These are phyloP conservation scores for Coelogynopora nodosa DNA, from an alignment of 2,888 invertebrate genomes.

Conservation along the genomic window DNA sequence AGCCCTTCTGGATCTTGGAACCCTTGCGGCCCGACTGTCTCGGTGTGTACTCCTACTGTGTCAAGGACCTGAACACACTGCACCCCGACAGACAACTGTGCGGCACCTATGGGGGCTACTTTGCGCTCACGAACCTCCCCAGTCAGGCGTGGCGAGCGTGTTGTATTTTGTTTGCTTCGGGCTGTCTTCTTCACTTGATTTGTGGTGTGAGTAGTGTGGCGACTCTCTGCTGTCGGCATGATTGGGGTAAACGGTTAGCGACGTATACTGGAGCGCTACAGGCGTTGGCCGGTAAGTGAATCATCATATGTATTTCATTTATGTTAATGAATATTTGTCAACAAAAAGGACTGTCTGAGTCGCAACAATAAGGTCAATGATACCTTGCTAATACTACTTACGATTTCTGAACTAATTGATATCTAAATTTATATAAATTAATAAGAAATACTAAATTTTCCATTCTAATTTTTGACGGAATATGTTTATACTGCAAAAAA, in stretches of 20 bases:
- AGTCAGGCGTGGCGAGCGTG: slow-evolving; percentile 57
- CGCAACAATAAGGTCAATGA: too few species aligned
- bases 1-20: slow-evolving; percentile 52
- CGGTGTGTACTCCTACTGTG: slow-evolving; percentile 44
- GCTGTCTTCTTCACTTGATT: slow-evolving; percentile 55
- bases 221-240: slow-evolving; percentile 52
- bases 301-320: too few species aligned
- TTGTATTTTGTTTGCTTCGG: slow-evolving; percentile 57
- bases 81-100: slow-evolving; percentile 48
- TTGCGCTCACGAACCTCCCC: slow-evolving; percentile 53
- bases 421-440: too few species aligned
- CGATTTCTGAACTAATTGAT: too few species aligned
- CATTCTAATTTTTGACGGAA: background rate
- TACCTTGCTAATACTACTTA: too few species aligned
- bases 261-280: slow-evolving; percentile 55
- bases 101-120: slow-evolving; percentile 54
- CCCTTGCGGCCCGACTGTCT: slow-evolving; percentile 40
- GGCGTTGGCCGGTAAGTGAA: slow-evolving; percentile 56
- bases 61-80: background rate
- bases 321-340: too few species aligned
- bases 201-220: slow-evolving; percentile 54
- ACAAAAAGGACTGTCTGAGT: too few species aligned
- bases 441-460: too few species aligned
- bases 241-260: slow-evolving; percentile 52
- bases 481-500: background rate